Evolutionary conservation across 2,888 invertebrate genomes (phyloP), one percentile per base, ranked within the genome.

Genomic region (Ophion slaviceki): DNA sequence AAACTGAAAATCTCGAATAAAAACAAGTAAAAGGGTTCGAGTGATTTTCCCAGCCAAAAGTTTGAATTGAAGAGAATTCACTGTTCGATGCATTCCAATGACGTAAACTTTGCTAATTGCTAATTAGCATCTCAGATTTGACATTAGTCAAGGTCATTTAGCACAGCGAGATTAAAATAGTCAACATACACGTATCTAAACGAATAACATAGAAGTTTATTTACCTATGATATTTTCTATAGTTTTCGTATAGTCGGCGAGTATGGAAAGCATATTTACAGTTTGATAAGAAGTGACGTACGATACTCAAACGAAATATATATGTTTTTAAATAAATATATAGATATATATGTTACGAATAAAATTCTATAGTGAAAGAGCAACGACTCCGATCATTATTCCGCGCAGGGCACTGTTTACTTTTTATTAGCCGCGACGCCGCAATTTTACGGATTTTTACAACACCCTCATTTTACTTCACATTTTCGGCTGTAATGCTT

Each of bases 161-260:
- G 24, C 2, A 47, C 32, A 57, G 17, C 61, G 74, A 67, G 74
- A 40, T 62, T 28, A 24, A 17, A 45, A 10, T 17, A 59, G 10
- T 81, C 7, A 6, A 57, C 40, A 53, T 40, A 71, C 67, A 79
- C 20, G 61, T 14, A 40, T 40, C 7, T 40, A 40, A 1, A 8
- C 40, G 62, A 32, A 14, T 24, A 11, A 74, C 20, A 32, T 32
- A 59, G 7, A 66, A 24, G 28, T 47, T 75, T 78, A 80, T 86
- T 91, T 91, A 93, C 93, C 93, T 90, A 92, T 90, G 70, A 88
- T 82, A 79, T 89, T 87, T 84, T 91, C 90, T 85, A 93, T 81
- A 57, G 82, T 89, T 86, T 89, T 87, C 87, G 88, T 90, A 45
- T 91, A 61, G 74, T 89, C 80, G 67, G 88, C 88, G 76, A 90